Base-by-base conservation (phyloP, 1,140 invertebrate species). In the Chrysomallon squamiferum region DNA sequence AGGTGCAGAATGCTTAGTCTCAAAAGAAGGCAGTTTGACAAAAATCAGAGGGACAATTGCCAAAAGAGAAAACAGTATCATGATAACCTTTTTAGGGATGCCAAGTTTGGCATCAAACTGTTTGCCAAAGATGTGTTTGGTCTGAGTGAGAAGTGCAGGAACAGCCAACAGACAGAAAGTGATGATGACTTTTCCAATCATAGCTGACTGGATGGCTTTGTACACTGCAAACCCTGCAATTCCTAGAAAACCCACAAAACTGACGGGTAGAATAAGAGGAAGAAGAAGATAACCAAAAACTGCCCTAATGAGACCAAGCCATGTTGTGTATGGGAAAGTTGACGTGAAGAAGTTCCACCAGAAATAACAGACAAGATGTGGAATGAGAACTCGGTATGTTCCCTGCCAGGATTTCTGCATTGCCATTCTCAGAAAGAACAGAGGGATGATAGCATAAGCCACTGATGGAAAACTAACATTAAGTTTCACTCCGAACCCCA, bases 361-460 rank as follows among this genome's bases (percentile, higher is more conserved):
- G 74, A 92, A 93, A 6, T 94, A 86, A 0, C 92, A 93, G 0
- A 95, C 92, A 52, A 93, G 92, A 83, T 95, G 93, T 0, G 93
- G 93, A 43, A 95, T 89, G 0, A 94, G 83, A 33, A 88, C 90
- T 62, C 90, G 90, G 74, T 93, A 93, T 15, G 90, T 90, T 1
- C 93, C 93, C 57, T 90, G 88, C 92, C 93, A 94, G 54, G 89
- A 88, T 15, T 91, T 89, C 35, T 90, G 86, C 0, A 88, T 87
- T 1, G 92, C 92, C 89, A 95, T 91, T 70, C 89, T 87, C 0
- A 90, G 71, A 56, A 94, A 88, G 20, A 94, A 89, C 0, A 90
- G 76, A 0, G 92, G 92, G 58, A 94, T 93, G 7, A 92, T 75
- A 0, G 93, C 79, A 72, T 93, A 93, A 65, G 94, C 90, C 2